These are phyloP conservation scores for Mandrillus leucophaeus DNA, from an alignment of 2,113 vertebrate genomes.

Conservation along the genomic window DNA sequence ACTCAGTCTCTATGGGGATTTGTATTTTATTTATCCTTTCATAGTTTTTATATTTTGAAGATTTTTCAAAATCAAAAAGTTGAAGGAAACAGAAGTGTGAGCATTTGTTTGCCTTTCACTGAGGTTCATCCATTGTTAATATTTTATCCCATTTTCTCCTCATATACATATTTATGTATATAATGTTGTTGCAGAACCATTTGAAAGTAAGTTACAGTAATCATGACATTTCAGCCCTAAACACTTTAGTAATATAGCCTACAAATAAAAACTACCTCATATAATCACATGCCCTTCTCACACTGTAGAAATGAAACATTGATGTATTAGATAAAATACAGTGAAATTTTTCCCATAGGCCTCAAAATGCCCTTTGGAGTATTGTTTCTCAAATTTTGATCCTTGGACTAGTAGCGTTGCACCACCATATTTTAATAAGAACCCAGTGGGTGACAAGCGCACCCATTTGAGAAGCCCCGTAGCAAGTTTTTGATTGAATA, in stretches of 20 bases:
- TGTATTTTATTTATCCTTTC: background rate
- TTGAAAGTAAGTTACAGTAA: background rate
- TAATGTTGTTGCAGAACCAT: background rate
- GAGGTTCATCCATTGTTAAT: background rate
- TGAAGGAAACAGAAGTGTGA: background rate
- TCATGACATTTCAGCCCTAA: background rate
- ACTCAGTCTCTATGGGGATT: background rate
- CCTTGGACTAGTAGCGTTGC: background rate
- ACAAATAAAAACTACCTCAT: background rate
- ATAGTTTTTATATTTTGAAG: background rate
- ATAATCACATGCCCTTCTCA: background rate
- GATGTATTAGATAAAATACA: background rate
- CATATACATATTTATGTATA: background rate
- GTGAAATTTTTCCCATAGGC: background rate
- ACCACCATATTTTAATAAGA: background rate
- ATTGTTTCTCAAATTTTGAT: conserved; percentile 1
- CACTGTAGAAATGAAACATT: background rate
- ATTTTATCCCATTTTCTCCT: background rate
- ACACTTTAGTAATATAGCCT: background rate
- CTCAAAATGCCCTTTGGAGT: background rate
- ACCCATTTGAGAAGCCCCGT: background rate
- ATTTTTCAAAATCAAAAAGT: background rate
- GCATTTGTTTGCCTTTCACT: background rate
- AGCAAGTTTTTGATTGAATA: background rate
- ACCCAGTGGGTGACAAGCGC: background rate